Conservation (phyloP, 2,888 invertebrate species). For the Crematogaster levior region DNA sequence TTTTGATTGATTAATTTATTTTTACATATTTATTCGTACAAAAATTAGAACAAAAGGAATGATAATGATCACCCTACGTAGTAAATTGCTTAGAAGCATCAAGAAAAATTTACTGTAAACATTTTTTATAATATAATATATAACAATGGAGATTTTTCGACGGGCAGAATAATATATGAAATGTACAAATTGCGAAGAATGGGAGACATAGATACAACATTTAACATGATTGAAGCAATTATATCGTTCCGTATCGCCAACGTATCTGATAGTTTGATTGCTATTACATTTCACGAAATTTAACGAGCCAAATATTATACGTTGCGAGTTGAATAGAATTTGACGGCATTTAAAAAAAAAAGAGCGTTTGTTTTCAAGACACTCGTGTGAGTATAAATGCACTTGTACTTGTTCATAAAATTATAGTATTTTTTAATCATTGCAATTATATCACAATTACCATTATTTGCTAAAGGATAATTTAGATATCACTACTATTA, state of each 20-base stretch:
- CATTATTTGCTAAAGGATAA: background rate
- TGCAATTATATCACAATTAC: background rate
- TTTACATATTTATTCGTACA: no score
- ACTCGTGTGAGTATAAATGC: background rate
- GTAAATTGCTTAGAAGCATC: background rate
- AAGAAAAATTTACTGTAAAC: background rate
- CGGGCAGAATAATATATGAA: background rate
- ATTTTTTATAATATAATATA: background rate
- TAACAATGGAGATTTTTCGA: background rate
- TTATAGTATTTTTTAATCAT: background rate
- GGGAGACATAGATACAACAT: background rate
- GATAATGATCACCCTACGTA: background rate
- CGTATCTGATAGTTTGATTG: background rate
- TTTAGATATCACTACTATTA: background rate
- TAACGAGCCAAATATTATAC: constrained; percentile 4
- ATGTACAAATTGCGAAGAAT: background rate
- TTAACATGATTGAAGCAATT: background rate
- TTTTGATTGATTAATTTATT: background rate
- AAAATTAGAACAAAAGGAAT: background rate
- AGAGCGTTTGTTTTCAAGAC: background rate
- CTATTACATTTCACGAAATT: background rate
- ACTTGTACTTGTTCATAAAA: background rate
- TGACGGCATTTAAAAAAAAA: background rate
- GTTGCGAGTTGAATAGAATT: background rate
- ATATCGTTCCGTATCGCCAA: background rate